Percentiles rank a stretch among this genome's conserved stretches.
These are phyloP conservation scores for Cataglyphis livida DNA, from an alignment of 2,888 invertebrate genomes.

Conservation along the genomic window DNA sequence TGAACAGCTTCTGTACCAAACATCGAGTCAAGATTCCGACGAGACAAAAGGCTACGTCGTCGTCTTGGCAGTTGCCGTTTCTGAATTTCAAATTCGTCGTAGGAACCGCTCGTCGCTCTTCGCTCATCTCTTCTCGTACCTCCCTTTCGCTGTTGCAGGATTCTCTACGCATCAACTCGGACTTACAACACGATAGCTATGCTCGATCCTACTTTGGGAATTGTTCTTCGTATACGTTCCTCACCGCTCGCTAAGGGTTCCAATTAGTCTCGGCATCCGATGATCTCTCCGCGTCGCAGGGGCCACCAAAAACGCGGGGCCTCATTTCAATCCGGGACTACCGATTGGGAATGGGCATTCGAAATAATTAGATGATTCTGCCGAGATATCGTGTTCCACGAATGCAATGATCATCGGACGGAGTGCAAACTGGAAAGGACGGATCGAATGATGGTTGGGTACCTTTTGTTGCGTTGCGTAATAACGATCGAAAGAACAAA, in stretches of 20 bases:
- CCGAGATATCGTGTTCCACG: slow-evolving; percentile 80
- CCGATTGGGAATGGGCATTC: slow-evolving; percentile 84
- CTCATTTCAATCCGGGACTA: slow-evolving; percentile 80
- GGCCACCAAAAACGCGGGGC: slow-evolving; percentile 81
- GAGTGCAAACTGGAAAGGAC: slow-evolving; percentile 53
- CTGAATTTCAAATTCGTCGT: slow-evolving; percentile 84
- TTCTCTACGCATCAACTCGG: slow-evolving; percentile 48
- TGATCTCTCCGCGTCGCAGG: slow-evolving; percentile 76
- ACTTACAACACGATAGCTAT: slow-evolving; percentile 43
- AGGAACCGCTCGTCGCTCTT: slow-evolving; percentile 55
- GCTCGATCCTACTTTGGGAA: slow-evolving; percentile 45
- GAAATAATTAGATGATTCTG: slow-evolving; percentile 85
- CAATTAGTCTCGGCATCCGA: slow-evolving; percentile 85
- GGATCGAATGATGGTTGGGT: slow-evolving; percentile 40
- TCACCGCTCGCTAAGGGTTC: slow-evolving; percentile 77
- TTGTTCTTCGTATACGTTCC: slow-evolving; percentile 66
- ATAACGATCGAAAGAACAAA: slow-evolving; percentile 59
- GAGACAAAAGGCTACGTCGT: slow-evolving; percentile 76
- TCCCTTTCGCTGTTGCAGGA: slow-evolving; percentile 24
- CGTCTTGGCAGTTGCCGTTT: slow-evolving; percentile 68
- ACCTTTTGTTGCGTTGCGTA: slow-evolving; percentile 68
- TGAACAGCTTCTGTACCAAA: slow-evolving; percentile 65
- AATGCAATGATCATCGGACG: slow-evolving; percentile 59
- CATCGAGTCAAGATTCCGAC: slow-evolving; percentile 61
- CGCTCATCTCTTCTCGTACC: slow-evolving; percentile 18